Conservation (phyloP, 2,797 vertebrate genomes). For the Pseudochaenichthys georgianus region DNA sequence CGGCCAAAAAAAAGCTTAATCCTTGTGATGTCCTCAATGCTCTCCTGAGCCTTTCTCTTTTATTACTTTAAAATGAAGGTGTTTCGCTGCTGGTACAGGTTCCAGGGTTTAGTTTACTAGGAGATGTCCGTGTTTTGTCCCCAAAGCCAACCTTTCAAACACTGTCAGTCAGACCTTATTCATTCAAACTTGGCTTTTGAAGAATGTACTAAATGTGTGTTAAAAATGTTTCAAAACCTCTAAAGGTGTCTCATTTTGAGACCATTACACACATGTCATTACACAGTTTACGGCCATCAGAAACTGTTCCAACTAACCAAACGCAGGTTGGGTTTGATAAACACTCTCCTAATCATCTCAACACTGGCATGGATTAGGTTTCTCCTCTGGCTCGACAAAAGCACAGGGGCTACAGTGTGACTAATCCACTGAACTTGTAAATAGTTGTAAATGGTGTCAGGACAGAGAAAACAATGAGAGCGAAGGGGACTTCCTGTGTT, state of each 20-base stretch:
- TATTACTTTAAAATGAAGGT: background rate
- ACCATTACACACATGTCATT: conserved; percentile 65
- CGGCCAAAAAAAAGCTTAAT: background rate
- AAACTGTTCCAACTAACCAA: conserved; percentile 75
- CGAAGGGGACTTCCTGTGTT: conserved; percentile 88
- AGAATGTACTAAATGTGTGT: conserved; percentile 55
- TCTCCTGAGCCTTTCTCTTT: background rate
- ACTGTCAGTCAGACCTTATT: conserved; percentile 37
- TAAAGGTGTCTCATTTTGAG: conserved; percentile 68
- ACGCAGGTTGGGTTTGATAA: conserved; percentile 74
- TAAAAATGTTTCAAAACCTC: conserved; percentile 57
- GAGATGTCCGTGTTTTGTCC: conserved; percentile 1
- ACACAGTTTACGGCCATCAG: conserved; percentile 76
- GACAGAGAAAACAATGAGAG: conserved; percentile 86
- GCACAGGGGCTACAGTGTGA: conserved; percentile 81
- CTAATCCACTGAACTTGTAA: conserved; percentile 87
- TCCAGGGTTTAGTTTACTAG: background rate
- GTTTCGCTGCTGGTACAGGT: background rate
- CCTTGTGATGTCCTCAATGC: background rate
- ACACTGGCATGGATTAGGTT: conserved; percentile 79
- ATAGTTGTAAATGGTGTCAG: conserved; percentile 84
- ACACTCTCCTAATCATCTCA: conserved; percentile 81
- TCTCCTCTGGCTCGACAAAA: conserved; percentile 80
- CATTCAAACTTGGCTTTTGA: conserved; percentile 37
- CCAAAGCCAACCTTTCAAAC: conserved; percentile 2